Conservation (phyloP, 2,113 vertebrate species). For the Leptocoma aspasia region DNA sequence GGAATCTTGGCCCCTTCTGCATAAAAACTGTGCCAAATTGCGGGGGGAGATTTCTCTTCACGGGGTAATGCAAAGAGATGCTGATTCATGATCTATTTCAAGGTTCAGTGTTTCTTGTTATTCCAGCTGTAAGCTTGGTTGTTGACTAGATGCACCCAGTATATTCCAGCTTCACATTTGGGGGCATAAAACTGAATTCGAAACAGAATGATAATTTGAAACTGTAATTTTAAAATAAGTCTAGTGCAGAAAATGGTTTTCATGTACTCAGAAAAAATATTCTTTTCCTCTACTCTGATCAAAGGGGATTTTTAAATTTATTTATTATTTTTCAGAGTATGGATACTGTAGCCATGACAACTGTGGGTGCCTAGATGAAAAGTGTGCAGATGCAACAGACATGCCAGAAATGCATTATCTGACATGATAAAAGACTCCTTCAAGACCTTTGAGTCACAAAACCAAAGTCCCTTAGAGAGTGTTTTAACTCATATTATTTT, state of each 20-base stretch:
- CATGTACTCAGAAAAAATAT: not conserved
- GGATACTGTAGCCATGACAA: constrained; percentile 20
- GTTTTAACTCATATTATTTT: not conserved
- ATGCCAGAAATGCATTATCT: not conserved
- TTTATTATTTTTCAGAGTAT: not conserved
- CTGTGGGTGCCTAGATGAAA: not conserved
- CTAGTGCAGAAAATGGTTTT: not conserved
- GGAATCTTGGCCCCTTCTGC: not conserved
- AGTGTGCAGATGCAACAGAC: not conserved
- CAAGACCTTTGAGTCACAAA: not conserved
- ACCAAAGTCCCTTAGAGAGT: not conserved
- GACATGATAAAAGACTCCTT: not conserved
- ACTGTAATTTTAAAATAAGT: not conserved
- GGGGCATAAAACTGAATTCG: not conserved
- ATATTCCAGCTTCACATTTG: not conserved
- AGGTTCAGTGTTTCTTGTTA: not conserved
- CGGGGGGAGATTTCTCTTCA: not conserved
- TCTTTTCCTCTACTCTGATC: not conserved
- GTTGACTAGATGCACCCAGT: not conserved
- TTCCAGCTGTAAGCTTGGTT: accelerated
- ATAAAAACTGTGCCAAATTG: not conserved
- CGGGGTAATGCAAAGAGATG: accelerated
- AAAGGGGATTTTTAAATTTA: not conserved
- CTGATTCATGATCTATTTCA: not conserved
- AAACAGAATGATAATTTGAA: not conserved